Evolutionary conservation across 1,140 invertebrate genomes (phyloP).

Genomic region (Polyergus mexicanus): DNA sequence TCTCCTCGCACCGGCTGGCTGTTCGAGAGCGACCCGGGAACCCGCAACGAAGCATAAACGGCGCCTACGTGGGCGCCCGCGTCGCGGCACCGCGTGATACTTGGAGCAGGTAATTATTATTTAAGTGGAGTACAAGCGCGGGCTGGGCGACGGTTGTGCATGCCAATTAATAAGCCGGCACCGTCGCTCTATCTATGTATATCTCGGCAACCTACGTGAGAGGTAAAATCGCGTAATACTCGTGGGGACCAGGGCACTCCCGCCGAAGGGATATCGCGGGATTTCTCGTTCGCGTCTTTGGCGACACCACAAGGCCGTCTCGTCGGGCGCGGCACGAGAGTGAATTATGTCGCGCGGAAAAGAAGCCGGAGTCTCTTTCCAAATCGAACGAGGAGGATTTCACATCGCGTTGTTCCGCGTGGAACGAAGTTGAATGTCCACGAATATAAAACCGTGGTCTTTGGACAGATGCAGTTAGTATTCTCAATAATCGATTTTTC

Average conservation of each 20-base stretch:
- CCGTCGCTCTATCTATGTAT: conserved; percentile 16
- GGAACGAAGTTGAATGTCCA: not conserved
- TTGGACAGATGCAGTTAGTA: not conserved
- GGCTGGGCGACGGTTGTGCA: conserved; percentile 36
- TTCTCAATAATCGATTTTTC: too few relatives aligned
- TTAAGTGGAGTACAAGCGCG: conserved; percentile 74
- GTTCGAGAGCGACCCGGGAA: conserved; percentile 31
- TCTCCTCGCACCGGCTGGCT: not conserved
- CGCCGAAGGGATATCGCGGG: conserved; percentile 41
- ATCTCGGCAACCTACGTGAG: conserved; percentile 35
- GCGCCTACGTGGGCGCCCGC: conserved; percentile 81
- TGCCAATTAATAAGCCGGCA: conserved; percentile 73
- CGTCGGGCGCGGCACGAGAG: conserved; percentile 8
- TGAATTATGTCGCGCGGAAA: conserved; percentile 41
- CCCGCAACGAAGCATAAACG: conserved; percentile 78
- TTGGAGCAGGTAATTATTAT: conserved; percentile 77
- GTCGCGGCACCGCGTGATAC: conserved; percentile 66
- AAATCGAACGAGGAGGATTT: not conserved
- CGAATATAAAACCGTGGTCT: not conserved
- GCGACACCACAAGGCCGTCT: not conserved
- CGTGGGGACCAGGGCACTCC: conserved; percentile 12
- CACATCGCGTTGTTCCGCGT: not conserved
- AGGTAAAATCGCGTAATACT: not conserved
- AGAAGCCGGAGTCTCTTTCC: conserved; percentile 10
- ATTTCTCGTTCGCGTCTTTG: conserved; percentile 16